Percentiles rank a stretch among this genome's conserved stretches.
These are phyloP conservation scores for Drosophila atripex DNA, from an alignment of 2,888 invertebrate species.

Conservation along the genomic window DNA sequence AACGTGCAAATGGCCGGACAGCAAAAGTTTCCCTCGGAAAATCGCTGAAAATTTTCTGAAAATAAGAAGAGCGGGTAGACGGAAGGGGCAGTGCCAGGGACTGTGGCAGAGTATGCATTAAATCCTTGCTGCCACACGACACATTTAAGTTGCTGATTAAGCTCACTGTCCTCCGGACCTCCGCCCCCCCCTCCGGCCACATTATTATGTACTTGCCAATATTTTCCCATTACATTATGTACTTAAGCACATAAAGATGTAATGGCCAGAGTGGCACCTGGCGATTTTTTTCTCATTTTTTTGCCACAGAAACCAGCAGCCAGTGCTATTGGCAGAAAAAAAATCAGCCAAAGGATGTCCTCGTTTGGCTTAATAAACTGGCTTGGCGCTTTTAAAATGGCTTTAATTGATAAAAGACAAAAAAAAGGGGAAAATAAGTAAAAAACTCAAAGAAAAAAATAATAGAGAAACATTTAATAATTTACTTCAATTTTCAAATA, in stretches of 20 bases:
- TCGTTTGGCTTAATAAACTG: slow-evolving; percentile 65
- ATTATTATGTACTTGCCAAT: slow-evolving; percentile 27
- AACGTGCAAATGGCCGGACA: slow-evolving; percentile 77
- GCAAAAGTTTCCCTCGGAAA: slow-evolving; percentile 43
- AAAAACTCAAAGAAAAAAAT: not conserved
- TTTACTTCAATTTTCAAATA: too few species aligned
- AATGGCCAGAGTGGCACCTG: slow-evolving; percentile 62
- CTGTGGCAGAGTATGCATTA: slow-evolving; percentile 46
- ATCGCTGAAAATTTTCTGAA: slow-evolving; percentile 13
- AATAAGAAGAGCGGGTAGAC: slow-evolving; percentile 1
- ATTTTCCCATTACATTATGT: slow-evolving; percentile 59
- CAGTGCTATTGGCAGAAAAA: slow-evolving; percentile 15
- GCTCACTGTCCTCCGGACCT: slow-evolving; percentile 35
- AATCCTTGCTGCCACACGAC: slow-evolving; percentile 73
- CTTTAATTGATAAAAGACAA: slow-evolving; percentile 80
- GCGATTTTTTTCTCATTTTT: slow-evolving; percentile 3
- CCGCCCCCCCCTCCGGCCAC: slow-evolving; percentile 11
- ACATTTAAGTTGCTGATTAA: slow-evolving; percentile 80
- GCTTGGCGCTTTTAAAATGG: slow-evolving; percentile 73
- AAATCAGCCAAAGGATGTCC: slow-evolving; percentile 22
- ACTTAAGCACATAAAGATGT: slow-evolving; percentile 74
- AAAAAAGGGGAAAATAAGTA: slow-evolving; percentile 18
- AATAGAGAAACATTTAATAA: too few species aligned
- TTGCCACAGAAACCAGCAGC: slow-evolving; percentile 39
- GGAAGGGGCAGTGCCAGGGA: slow-evolving; percentile 11